Evolutionary conservation across 92 coral and sea anemone genomes (phyloP).

Genomic region (Nematostella vectensis): DNA sequence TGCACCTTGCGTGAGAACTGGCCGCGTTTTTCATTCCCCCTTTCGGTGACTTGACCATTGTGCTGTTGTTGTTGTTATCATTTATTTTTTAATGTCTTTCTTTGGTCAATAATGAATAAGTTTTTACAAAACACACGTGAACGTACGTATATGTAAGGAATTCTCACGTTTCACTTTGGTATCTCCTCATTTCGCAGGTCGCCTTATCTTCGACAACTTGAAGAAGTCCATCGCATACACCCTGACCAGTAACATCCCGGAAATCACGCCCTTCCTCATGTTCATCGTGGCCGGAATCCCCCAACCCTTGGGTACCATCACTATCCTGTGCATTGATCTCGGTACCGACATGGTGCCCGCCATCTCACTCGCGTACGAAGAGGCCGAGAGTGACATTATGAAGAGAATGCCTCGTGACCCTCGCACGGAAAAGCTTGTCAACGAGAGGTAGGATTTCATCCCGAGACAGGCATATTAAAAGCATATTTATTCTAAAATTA

Average conservation of each 20-base stretch:
- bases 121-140: too few species aligned
- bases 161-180: too few species aligned
- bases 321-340: constrained; percentile 93
- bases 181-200: constrained; percentile 56
- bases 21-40: too few species aligned
- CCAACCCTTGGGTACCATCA: constrained; percentile 85
- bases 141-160: too few species aligned
- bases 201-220: constrained; percentile 90
- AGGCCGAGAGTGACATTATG: constrained; percentile 98
- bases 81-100: too few species aligned
- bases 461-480: too few species aligned
- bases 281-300: constrained; percentile 83
- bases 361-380: constrained; percentile 94
- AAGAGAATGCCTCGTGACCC: constrained; percentile 92
- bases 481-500: too few species aligned
- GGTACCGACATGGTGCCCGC: constrained; percentile 99
- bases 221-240: constrained; percentile 94
- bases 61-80: too few species aligned
- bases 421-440: constrained; percentile 82
- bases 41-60: too few species aligned
- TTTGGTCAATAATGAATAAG: too few species aligned
- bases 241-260: constrained; percentile 89
- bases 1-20: too few species aligned
- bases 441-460: constrained; percentile 60
- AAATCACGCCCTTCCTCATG: constrained; percentile 94